Base-by-base conservation (phyloP, 2,113 vertebrate species). In the Muntiacus muntjak region DNA sequence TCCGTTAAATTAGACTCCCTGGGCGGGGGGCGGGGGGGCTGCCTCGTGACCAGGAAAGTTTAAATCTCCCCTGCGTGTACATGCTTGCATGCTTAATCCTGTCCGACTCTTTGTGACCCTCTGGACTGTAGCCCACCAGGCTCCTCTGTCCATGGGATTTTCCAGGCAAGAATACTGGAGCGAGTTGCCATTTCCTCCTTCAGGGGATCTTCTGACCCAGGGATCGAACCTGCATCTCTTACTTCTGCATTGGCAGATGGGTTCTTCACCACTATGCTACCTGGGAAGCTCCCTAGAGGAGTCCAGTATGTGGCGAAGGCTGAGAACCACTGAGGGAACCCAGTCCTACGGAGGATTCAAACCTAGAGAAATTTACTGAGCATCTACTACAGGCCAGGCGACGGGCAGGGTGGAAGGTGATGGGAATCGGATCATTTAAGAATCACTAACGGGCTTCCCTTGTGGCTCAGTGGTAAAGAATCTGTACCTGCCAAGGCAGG, bases 221-320 rank as follows among this genome's bases (percentile, higher is more conserved):
- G 23, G 40, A 76, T 76, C 0, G 0, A 43, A 43, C 71, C 23
- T 76, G 40, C 12, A 14, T 43, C 71, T 76, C 71, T 76, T 26
- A 43, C 36, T 76, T 76, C 71, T 43, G 23, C 71, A 76, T 43
- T 43, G 36, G 71, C 71, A 76, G 71, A 23, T 12, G 36, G 71
- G 6, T 76, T 76, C 71, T 43, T 76, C 12, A 43, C 71, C 71
- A 76, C 12, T 43, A 7, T 43, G 71, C 71, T 6, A 76, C 71
- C 71, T 76, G 23, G 36, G 23, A 76, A 76, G 43, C 81, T 82
- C 45, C 54, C 30, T 60, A 14, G 30, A 11, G 60, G 45, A 28
- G 8, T 43, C 14, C 43, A 40, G 1, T 43, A 23, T 33, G 25
- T 13, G 43, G n/a, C 16, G 0, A 2, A 36, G 40, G n/a, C 81